Conservation (phyloP, 2,888 invertebrate species). For the Eugnorisma glareosa region DNA sequence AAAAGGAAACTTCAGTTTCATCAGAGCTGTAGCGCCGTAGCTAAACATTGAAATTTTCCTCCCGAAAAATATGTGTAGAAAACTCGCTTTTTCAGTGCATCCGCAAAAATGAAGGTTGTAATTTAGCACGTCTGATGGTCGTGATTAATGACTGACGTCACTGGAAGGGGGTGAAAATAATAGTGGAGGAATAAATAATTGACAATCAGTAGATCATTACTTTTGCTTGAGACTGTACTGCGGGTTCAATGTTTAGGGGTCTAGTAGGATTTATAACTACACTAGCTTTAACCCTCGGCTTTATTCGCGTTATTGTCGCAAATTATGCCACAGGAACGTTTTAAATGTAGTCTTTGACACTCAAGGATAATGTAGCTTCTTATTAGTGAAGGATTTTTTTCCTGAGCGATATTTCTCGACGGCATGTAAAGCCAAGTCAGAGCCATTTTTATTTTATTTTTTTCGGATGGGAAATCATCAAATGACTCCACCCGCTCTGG, state of each 20-base stretch:
- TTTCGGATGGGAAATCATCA: too few relatives aligned
- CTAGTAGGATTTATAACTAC: neutral
- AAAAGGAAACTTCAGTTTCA: slow-evolving; percentile 30
- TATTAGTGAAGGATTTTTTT: neutral
- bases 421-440: too few relatives aligned
- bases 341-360: neutral
- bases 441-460: too few relatives aligned
- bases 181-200: slow-evolving; percentile 69
- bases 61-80: slow-evolving; percentile 13
- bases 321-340: neutral
- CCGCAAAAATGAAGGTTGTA: slow-evolving; percentile 70
- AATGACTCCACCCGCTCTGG: too few relatives aligned
- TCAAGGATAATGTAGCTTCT: neutral
- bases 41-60: slow-evolving; percentile 34
- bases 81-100: slow-evolving; percentile 14
- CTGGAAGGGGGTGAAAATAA: slow-evolving; percentile 47
- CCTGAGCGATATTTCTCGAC: too few relatives aligned
- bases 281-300: neutral
- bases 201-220: slow-evolving; percentile 68
- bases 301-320: neutral
- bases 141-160: slow-evolving; percentile 75
- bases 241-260: neutral
- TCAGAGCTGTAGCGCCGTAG: slow-evolving; percentile 23
- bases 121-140: slow-evolving; percentile 70
- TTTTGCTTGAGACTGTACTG: slow-evolving; percentile 53